Evolutionary conservation across 2,888 invertebrate species (phyloP).

Genomic region (Stenodema calcarata): DNA sequence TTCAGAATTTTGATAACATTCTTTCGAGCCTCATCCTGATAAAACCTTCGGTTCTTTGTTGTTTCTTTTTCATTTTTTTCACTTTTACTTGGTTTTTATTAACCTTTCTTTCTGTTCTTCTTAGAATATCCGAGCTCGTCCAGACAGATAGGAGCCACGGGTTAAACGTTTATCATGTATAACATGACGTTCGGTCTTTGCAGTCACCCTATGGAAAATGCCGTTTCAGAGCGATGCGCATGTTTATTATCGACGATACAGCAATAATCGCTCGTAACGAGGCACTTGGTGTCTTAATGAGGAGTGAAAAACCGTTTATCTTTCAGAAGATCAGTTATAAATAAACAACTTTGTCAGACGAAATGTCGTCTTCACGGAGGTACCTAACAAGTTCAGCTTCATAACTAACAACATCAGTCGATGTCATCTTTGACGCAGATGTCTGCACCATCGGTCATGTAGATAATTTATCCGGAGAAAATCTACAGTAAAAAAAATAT

Average conservation of each 20-base stretch:
- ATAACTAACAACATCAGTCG: too few species aligned
- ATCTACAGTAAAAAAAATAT: too few species aligned
- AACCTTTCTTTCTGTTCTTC: not conserved
- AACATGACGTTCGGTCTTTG: not conserved
- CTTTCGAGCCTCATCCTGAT: not conserved
- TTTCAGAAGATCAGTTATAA: too few species aligned
- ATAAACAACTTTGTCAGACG: too few species aligned
- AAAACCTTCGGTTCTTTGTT: not conserved
- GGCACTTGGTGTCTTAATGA: not conserved
- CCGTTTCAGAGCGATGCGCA: not conserved
- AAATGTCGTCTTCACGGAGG: too few species aligned
- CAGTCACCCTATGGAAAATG: not conserved
- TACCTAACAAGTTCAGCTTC: too few species aligned
- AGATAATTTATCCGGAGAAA: too few species aligned
- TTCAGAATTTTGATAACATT: constrained; percentile 28
- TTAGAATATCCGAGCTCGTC: not conserved
- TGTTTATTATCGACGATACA: not conserved
- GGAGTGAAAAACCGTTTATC: not conserved
- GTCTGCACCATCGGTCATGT: too few species aligned
- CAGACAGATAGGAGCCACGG: constrained; percentile 22
- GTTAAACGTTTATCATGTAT: not conserved
- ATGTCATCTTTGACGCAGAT: too few species aligned
- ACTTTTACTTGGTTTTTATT: not conserved
- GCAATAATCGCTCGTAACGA: not conserved
- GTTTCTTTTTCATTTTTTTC: not conserved